Base-by-base conservation (phyloP, 2,797 vertebrate genomes). In the Fistularia tabacaria region DNA sequence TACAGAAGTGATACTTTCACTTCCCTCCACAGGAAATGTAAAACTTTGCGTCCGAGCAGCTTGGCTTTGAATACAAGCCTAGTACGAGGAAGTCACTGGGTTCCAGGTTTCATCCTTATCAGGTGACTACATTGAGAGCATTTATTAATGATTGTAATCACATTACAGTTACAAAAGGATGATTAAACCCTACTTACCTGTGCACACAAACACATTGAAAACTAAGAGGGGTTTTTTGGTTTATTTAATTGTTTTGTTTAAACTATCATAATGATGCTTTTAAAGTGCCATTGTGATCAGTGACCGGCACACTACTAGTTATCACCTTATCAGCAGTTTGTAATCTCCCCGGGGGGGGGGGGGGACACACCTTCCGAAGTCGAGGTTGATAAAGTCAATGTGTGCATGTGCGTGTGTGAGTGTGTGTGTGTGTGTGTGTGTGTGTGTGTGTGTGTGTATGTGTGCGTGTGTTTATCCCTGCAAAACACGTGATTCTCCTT, bases 81-180 rank as follows among this genome's bases (percentile, higher is more conserved):
- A 55, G 39, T 14, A n/a, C 11, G 9, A 4, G 10, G 8, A 25
- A 11, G 10, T 6, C 39, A 60, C 54, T 39, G 8, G 40, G 41
- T n/a, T 10, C n/a, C 44, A 46, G 65, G 61, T 51, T 64, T 62
- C 15, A 64, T 65, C 68, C 40, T 51, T 8, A 40, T 87, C 84
- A 87, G 59, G 42, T 84, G 86, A 88, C 74, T 76, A 9, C 37
- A 46, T 10, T 7, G 15, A 39, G n/a, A 45, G n/a, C 37, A 3
- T 36, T 47, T 5, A 40, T 10, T 37, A 3, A 53, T 45, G 38
- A 25, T 6, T 14, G 36, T 6, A 14, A 13, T 9, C 10, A 46
- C 15, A 1, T 14, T 11, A 25, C 25, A 25, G 5, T 25, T 25
- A 25, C 25, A 25, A 25, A 25, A 25, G 25, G 25, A 25, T 25